Evolutionary conservation across 2,113 vertebrate species (phyloP).

Genomic region (Rostratula benghalensis): DNA sequence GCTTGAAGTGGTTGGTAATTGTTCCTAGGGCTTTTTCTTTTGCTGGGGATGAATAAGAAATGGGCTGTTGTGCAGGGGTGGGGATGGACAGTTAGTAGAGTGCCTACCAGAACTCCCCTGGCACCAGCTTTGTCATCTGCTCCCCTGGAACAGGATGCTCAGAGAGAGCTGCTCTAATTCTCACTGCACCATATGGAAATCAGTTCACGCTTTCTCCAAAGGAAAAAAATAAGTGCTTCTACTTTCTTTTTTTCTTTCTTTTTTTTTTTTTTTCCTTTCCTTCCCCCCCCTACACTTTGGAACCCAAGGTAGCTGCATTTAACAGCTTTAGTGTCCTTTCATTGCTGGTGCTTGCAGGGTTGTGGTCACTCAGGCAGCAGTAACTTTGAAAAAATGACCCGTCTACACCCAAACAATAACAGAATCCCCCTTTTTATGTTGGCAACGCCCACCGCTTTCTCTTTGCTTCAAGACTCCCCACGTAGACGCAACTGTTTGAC

Average conservation of each 20-base stretch:
- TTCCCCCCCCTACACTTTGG: constrained; percentile 29
- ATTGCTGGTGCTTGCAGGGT: constrained; percentile 66
- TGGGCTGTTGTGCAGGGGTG: background rate
- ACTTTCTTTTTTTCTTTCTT: background rate
- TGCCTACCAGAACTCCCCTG: background rate
- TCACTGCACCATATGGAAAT: constrained; percentile 25
- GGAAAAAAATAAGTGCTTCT: constrained; percentile 42
- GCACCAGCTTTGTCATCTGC: background rate
- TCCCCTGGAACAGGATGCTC: background rate
- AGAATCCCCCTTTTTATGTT: constrained; percentile 87
- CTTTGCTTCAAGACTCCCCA: constrained; percentile 80
- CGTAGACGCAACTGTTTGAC: constrained; percentile 85
- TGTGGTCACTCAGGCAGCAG: constrained; percentile 84
- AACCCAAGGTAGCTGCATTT: constrained; percentile 75
- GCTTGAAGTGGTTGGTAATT: background rate
- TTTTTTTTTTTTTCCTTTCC: background rate
- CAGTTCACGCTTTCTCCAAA: background rate
- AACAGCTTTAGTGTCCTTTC: constrained; percentile 78
- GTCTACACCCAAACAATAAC: constrained; percentile 89
- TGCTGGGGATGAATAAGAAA: background rate
- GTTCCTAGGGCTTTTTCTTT: background rate
- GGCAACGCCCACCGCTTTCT: constrained; percentile 85
- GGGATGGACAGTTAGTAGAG: background rate
- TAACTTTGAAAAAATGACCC: constrained; percentile 89
- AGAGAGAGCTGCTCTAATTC: background rate